Percentiles rank a stretch among this genome's conserved stretches.
These are phyloP conservation scores for Drosophila anomalata DNA, from an alignment of 2,888 invertebrate genomes.

Conservation along the genomic window DNA sequence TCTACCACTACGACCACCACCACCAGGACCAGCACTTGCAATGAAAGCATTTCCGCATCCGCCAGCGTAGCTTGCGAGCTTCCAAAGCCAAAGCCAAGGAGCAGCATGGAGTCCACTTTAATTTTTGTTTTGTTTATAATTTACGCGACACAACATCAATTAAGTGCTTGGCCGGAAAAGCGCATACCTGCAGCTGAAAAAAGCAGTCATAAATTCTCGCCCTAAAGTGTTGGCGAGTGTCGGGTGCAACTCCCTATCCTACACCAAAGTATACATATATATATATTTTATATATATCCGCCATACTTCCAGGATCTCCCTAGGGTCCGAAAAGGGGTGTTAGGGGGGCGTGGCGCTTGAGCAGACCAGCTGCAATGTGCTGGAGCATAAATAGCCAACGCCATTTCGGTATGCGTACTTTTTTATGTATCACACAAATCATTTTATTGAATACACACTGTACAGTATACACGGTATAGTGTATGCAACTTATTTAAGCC, in stretches of 20 bases:
- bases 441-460: slow-evolving; percentile 57
- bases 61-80: slow-evolving; percentile 54
- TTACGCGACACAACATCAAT: slow-evolving; percentile 84
- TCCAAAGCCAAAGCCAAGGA: slow-evolving; percentile 27
- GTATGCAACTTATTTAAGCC: slow-evolving; percentile 31
- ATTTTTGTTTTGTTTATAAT: slow-evolving; percentile 82
- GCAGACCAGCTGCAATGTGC: slow-evolving; percentile 62
- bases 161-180: slow-evolving; percentile 82
- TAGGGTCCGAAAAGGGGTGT: slow-evolving; percentile 12
- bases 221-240: slow-evolving; percentile 69
- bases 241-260: slow-evolving; percentile 9
- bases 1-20: slow-evolving; percentile 56
- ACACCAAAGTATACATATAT: background rate
- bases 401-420: slow-evolving; percentile 67
- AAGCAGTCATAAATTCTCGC: slow-evolving; percentile 74
- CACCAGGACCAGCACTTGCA: slow-evolving; percentile 74
- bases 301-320: slow-evolving; percentile 5
- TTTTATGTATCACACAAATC: slow-evolving; percentile 67
- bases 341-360: slow-evolving; percentile 1
- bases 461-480: slow-evolving; percentile 6
- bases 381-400: slow-evolving; percentile 63
- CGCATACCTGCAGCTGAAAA: slow-evolving; percentile 82
- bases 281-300: slow-evolving; percentile 14
- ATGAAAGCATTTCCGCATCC: slow-evolving; percentile 80
- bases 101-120: slow-evolving; percentile 76